These are phyloP conservation scores for Anaspis maculata DNA, from an alignment of 2,888 invertebrate species.

Conservation along the genomic window DNA sequence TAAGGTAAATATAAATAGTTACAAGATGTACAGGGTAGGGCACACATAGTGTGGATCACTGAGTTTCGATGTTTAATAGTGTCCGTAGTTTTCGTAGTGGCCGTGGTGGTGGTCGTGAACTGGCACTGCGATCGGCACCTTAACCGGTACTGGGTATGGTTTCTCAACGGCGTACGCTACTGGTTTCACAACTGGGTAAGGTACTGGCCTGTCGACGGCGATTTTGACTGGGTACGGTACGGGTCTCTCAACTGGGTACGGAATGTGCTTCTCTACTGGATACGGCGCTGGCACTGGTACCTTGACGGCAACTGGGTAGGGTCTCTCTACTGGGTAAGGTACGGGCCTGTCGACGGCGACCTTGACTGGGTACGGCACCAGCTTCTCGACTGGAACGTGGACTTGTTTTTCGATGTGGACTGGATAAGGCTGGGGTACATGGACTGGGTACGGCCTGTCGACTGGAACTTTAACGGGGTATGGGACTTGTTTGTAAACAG, in stretches of 20 bases:
- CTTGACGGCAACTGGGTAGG: constrained; percentile 46
- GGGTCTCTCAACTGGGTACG: constrained; percentile 54
- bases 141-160: constrained; percentile 55
- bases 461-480: constrained; percentile 63
- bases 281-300: constrained; percentile 60
- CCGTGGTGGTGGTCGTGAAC: constrained; percentile 19
- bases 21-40: constrained; percentile 14
- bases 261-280: constrained; percentile 56
- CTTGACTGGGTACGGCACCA: constrained; percentile 58
- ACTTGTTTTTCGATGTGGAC: constrained; percentile 62
- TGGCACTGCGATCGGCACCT: constrained; percentile 47
- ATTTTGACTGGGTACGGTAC: constrained; percentile 61
- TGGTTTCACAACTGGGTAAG: constrained; percentile 58
- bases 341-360: constrained; percentile 47
- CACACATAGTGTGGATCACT: constrained; percentile 33
- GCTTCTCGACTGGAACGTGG: constrained; percentile 60
- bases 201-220: constrained; percentile 44
- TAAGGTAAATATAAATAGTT: constrained; percentile 12
- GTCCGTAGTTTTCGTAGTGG: constrained; percentile 13
- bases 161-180: constrained; percentile 59
- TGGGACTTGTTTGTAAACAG: constrained; percentile 59
- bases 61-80: constrained; percentile 18
- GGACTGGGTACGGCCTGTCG: constrained; percentile 61
- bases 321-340: constrained; percentile 57
- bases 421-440: constrained; percentile 58